Evolutionary conservation across 2,888 invertebrate species (phyloP).

Genomic region (Eupithecia tripunctaria): DNA sequence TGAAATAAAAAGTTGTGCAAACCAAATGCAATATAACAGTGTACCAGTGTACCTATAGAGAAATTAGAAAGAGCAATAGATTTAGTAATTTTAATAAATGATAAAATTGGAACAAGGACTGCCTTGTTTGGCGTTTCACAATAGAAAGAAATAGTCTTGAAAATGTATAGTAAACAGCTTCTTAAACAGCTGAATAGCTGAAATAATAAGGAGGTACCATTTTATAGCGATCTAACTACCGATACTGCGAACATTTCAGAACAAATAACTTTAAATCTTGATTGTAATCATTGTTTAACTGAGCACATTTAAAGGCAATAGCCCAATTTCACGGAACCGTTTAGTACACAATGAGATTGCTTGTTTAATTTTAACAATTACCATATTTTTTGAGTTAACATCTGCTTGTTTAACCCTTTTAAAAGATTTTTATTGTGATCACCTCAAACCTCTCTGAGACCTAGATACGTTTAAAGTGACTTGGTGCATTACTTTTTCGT

Average conservation of each 20-base stretch:
- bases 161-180: background rate
- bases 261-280: constrained; percentile 76
- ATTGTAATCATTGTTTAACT: constrained; percentile 74
- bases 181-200: background rate
- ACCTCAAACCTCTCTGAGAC: background rate
- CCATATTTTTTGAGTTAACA: constrained; percentile 70
- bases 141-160: background rate
- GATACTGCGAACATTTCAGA: constrained; percentile 68
- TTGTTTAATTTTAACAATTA: constrained; percentile 74
- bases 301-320: constrained; percentile 69
- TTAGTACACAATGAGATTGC: constrained; percentile 71
- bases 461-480: background rate
- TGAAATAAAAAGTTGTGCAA: background rate
- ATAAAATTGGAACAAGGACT: background rate
- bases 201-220: constrained; percentile 22
- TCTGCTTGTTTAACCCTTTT: constrained; percentile 66
- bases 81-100: background rate
- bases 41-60: background rate
- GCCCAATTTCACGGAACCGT: constrained; percentile 69
- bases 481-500: background rate
- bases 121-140: background rate
- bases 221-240: constrained; percentile 40
- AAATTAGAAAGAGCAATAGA: too few species aligned
- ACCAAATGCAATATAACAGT: background rate
- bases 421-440: constrained; percentile 59